Percentiles rank a stretch among this genome's conserved stretches.
Evolutionary conservation across 2,113 vertebrate species (phyloP).

Genomic region (Ptilonorhynchus violaceus): DNA sequence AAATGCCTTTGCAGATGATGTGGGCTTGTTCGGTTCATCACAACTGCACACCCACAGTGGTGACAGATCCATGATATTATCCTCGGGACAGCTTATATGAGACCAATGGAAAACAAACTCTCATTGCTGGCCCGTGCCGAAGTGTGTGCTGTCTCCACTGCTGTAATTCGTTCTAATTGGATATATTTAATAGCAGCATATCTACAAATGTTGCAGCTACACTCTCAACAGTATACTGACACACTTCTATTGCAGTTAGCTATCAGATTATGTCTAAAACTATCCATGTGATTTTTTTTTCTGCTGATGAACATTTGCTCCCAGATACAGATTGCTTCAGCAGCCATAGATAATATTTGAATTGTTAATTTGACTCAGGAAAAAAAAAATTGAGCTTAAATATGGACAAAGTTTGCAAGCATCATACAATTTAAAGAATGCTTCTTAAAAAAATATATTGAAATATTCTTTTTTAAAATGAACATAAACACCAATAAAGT

Average conservation of each 20-base stretch:
- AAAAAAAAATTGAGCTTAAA: slow-evolving; percentile 77
- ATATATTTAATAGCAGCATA: neutral
- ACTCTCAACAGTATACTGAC: neutral
- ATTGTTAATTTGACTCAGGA: slow-evolving; percentile 83
- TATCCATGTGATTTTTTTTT: neutral
- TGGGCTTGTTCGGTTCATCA: neutral
- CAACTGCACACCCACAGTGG: neutral
- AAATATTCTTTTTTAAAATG: neutral
- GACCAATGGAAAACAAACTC: neutral
- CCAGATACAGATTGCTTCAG: slow-evolving; percentile 76
- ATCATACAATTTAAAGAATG: slow-evolving; percentile 74
- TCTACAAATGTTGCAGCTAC: neutral
- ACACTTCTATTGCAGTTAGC: neutral
- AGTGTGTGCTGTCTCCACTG: neutral
- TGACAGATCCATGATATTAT: neutral
- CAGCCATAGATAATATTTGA: slow-evolving; percentile 83
- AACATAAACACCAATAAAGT: neutral
- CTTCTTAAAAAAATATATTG: neutral
- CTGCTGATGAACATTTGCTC: neutral
- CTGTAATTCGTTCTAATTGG: neutral
- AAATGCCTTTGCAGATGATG: neutral
- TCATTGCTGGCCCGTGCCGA: neutral
- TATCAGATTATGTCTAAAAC: neutral
- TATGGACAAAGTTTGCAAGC: slow-evolving; percentile 78
- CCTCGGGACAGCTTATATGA: neutral